phyloP scores from a whole-genome alignment of 2,888 invertebrate species.

The Pseudococcus jackbeardsleyi region DNA sequence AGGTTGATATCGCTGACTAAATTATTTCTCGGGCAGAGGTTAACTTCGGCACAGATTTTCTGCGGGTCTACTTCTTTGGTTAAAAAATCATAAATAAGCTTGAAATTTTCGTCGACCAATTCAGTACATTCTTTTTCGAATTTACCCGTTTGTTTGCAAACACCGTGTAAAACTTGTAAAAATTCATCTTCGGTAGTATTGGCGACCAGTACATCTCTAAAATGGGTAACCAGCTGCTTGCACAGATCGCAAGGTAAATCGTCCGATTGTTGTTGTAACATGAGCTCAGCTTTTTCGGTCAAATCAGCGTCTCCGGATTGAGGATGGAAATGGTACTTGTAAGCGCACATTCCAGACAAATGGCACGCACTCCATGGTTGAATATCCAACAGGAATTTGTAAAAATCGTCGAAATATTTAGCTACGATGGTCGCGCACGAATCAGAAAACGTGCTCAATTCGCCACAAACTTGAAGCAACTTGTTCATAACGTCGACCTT shows the following conservation, averaged over 20 bases:
- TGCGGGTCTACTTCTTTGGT: conserved; percentile 79
- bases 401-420: conserved; percentile 81
- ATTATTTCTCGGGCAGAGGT: conserved; percentile 74
- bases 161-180: conserved; percentile 76
- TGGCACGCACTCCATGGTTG: conserved; percentile 80
- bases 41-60: conserved; percentile 79
- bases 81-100: conserved; percentile 79
- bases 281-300: background rate
- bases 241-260: conserved; percentile 88
- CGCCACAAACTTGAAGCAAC: conserved; percentile 76
- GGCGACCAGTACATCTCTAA: conserved; percentile 83
- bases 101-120: conserved; percentile 85
- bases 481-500: conserved; percentile 75
- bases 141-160: conserved; percentile 84
- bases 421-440: conserved; percentile 82
- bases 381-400: conserved; percentile 75
- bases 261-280: conserved; percentile 68
- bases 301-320: background rate
- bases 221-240: conserved; percentile 83
- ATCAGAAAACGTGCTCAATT: conserved; percentile 81
- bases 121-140: conserved; percentile 82
- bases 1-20: conserved; percentile 3
- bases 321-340: conserved; percentile 64
- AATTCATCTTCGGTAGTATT: conserved; percentile 90
- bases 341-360: conserved; percentile 80